Conservation (phyloP, 2,797 vertebrate genomes). For the Phrynocephalus guinanensis region DNA sequence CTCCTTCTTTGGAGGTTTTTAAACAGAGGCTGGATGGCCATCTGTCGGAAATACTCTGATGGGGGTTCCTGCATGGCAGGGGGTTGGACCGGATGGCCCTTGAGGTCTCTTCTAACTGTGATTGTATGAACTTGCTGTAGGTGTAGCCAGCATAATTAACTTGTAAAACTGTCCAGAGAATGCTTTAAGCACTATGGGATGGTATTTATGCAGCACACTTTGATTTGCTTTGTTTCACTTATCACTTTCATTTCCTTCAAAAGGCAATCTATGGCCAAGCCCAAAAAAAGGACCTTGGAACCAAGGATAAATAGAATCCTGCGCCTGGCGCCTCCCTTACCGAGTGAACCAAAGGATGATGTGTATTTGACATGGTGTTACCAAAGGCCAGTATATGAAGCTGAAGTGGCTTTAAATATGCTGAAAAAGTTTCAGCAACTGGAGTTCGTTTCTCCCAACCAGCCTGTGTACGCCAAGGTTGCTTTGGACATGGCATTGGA, state of each 20-base stretch:
- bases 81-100: no score
- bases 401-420: conserved; percentile 81
- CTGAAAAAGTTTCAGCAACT: conserved; percentile 87
- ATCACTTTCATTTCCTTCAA: conserved; percentile 66
- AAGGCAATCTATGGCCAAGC: conserved; percentile 49
- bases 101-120: no score
- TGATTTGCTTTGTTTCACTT: not conserved
- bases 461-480: conserved; percentile 84
- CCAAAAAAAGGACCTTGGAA: conserved; percentile 49
- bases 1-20: no score
- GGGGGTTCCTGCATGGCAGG: no score
- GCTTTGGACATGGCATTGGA: conserved; percentile 89
- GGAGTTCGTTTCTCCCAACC: conserved; percentile 85
- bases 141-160: no score
- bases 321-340: conserved; percentile 71
- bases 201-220: not conserved
- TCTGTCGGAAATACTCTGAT: no score
- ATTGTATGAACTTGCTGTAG: no score
- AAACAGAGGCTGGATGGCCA: no score
- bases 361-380: conserved; percentile 87
- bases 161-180: no score
- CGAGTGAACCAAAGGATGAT: conserved; percentile 86
- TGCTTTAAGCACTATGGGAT: no score
- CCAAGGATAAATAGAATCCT: conserved; percentile 27
- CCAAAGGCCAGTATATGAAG: conserved; percentile 72